Base-by-base conservation (phyloP, 2,113 vertebrate genomes). In the Vidua chalybeata region DNA sequence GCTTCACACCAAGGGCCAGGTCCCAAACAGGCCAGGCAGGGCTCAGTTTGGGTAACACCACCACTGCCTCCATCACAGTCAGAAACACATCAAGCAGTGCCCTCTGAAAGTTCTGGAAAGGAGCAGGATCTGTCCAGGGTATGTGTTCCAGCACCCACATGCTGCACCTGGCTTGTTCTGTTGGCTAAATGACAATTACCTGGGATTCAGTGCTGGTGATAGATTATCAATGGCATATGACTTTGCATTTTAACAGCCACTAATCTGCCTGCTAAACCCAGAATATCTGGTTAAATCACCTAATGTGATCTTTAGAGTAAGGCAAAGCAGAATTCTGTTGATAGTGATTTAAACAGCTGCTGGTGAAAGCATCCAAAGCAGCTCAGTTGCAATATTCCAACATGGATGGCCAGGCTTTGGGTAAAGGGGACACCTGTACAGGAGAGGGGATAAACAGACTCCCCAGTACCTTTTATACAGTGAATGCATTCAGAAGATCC, bases 21-120 rank as follows among this genome's bases (percentile, higher is more conserved):
- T 23, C 41, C 48, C 7, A 1, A 23, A 20, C 0, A 0, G 39
- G 35, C 26, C 55, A 58, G 67, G 26, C n/a, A 24, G 58, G 64
- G 49, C 26, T 82, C 51, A 39, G 78, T 28, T 16, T 30, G 39
- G 33, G 31, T 7, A 35, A n/a, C 16, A 52, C n/a, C 41, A 39
- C 51, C 15, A 12, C n/a, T 15, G 6, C 9, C 75, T 73, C 75
- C 82, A 73, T 11, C 63, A 10, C 59, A 33, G 55, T 5, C 14
- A n/a, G 63, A 58, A 81, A 54, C 0, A 3, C 59, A 45, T 7
- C 26, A 6, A 45, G 43, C 54, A 59, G 54, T 14, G 20, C 33
- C 7, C 20, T 37, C 64, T 21, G 28, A 46, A 49, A 41, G 72
- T 51, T 48, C 55, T 21, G 41, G 28, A 49, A 48, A 58, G 75